Conservation (phyloP, 2,797 vertebrate genomes). For the Pelobates cultripes region DNA sequence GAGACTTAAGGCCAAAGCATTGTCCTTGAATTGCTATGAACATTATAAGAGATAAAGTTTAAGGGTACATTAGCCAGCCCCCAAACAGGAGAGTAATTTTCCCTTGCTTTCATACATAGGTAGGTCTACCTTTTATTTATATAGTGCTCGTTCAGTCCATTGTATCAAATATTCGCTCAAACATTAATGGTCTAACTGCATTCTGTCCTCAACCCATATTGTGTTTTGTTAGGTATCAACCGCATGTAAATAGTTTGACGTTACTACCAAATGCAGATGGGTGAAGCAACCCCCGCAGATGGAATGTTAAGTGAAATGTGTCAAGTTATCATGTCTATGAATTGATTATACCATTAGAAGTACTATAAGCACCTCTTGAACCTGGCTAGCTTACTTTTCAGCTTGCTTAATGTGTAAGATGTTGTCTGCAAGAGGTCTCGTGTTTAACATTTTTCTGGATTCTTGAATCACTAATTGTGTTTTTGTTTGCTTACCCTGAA, state of each 20-base stretch:
- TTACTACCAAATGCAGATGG: neutral
- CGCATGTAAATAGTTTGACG: neutral
- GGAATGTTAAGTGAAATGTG: slow-evolving; percentile 53
- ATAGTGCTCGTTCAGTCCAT: slow-evolving; percentile 18
- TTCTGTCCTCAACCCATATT: slow-evolving; percentile 44
- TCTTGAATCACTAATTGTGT: neutral
- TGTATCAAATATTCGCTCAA: slow-evolving; percentile 11
- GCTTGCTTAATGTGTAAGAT: slow-evolving; percentile 1
- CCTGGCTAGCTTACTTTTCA: neutral
- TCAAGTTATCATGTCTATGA: slow-evolving; percentile 15
- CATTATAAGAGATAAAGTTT: slow-evolving; percentile 15
- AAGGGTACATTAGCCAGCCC: slow-evolving; percentile 18
- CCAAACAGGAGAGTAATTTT: slow-evolving; percentile 13
- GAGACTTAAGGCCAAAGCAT: neutral
- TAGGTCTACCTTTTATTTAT: slow-evolving; percentile 22
- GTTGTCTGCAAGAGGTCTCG: neutral
- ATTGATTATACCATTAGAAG: slow-evolving; percentile 22
- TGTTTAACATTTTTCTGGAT: neutral
- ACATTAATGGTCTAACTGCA: slow-evolving; percentile 23
- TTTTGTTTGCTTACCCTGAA: slow-evolving; percentile 9
- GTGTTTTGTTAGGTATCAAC: slow-evolving; percentile 15
- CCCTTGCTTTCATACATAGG: slow-evolving; percentile 21
- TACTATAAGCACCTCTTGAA: slow-evolving; percentile 6
- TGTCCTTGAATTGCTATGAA: slow-evolving; percentile 44
- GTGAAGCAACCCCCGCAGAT: slow-evolving; percentile 23